Base-by-base conservation (phyloP, 2,888 invertebrate genomes). In the Mimas tiliae region DNA sequence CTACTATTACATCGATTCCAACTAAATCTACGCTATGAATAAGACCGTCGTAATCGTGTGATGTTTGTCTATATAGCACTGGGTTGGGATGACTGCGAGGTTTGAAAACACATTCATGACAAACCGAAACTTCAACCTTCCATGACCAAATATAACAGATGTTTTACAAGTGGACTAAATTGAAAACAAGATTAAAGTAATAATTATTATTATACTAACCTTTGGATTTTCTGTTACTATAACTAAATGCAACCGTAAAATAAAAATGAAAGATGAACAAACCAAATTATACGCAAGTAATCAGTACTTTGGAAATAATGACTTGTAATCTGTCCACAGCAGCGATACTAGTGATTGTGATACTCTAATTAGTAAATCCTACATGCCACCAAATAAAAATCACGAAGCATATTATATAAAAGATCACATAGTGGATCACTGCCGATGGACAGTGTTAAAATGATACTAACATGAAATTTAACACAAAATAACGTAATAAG, bases 211-310 rank as follows among this genome's bases (percentile, higher is more conserved):
- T 27, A 27, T 85, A 90, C 94, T 93, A 94, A 92, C 89, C 94
- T 94, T 94, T 94, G 94, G 94, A 92, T 94, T 89, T 85, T 87
- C 83, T 86, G 85, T 93, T 86, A 90, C 92, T 92, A 93, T 84
- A 91, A 91, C 94, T 94, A 94, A 94, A 94, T 94, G 94, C 94
- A 94, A 90, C 84, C 83, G 84, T 88, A 89, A 85, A 87, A 86
- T 81, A 85, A 81, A 82, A 82, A 84, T 83, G 84, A 89, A 74
- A 88, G 82, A 84, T 85, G 87, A 88, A 86, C 80, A 85, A 87
- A 89, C 85, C 84, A 84, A 87, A 88, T 87, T 84, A 89, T 88
- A 88, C 80, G 77, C 81, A 87, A 84, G 86, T 88, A 88, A 88
- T 87, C 86, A 91, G 89, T 90, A 90, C 91, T 91, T 92, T 91